A percentile compares a stretch with the other conserved stretches of the same genome.
Evolutionary conservation across 2,888 invertebrate genomes (phyloP).

Genomic region (Synergus umbraculus): DNA sequence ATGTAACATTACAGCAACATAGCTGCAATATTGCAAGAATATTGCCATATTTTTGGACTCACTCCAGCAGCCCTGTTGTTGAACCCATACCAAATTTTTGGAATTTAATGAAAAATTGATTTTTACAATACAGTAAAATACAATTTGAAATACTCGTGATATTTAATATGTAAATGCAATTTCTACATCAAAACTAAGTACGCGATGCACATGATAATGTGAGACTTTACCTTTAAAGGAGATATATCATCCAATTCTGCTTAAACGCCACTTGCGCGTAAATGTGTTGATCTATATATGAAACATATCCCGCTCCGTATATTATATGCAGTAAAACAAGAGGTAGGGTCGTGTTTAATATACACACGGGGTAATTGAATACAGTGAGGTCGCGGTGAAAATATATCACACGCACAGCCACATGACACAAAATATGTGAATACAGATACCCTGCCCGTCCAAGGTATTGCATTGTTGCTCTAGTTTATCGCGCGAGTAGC

Average conservation of each 20-base stretch:
- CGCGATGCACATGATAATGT: no score
- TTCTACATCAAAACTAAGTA: not conserved
- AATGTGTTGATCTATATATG: not conserved
- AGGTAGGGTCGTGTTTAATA: not conserved
- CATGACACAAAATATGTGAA: not conserved
- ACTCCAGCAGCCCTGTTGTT: no score
- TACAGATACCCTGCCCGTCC: not conserved
- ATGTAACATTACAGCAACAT: no score
- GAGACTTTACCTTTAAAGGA: not conserved
- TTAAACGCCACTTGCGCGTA: not conserved
- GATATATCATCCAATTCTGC: not conserved
- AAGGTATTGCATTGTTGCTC: conserved; percentile 1
- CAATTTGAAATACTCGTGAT: no score
- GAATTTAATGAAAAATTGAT: no score
- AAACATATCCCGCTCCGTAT: not conserved
- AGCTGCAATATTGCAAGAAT: no score
- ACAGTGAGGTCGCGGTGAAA: conserved; percentile 3
- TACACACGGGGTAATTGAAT: not conserved
- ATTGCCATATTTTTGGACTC: no score
- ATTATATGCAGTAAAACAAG: conserved; percentile 1
- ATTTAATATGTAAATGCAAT: no score
- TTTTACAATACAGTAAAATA: no score
- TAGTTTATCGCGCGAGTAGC: not conserved
- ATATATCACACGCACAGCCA: not conserved
- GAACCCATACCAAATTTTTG: no score